Evolutionary conservation across 2,888 invertebrate species (phyloP), one percentile per base, ranked within the genome.

Genomic region (Spatulosminthurus flaviceps): DNA sequence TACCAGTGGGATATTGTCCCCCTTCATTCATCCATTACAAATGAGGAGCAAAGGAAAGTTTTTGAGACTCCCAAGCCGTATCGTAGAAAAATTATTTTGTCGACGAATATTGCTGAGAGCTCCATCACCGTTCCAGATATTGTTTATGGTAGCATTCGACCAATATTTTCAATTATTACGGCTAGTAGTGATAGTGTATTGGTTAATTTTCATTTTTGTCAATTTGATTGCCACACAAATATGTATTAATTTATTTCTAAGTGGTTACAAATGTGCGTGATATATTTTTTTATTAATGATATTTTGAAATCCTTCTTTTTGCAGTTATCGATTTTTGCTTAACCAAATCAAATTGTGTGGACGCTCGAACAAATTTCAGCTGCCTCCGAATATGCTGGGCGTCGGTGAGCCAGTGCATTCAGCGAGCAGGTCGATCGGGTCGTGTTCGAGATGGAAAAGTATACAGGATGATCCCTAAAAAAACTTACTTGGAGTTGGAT

Each of bases 251-350:
- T n/a, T n/a, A n/a, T n/a, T n/a, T n/a, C n/a, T n/a, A n/a, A n/a
- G n/a, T n/a, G n/a, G n/a, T n/a, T n/a, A n/a, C n/a, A n/a, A n/a
- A n/a, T n/a, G n/a, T n/a, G n/a, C n/a, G n/a, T n/a, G n/a, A n/a
- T n/a, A n/a, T n/a, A n/a, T n/a, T n/a, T n/a, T n/a, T n/a, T n/a
- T 84, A 96, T 96, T 0, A 94, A 96, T 11, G 92, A n/a, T n/a
- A n/a, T n/a, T n/a, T n/a, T n/a, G n/a, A n/a, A n/a, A n/a, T n/a
- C n/a, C n/a, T 51, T 51, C 2, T 11, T 2, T 51, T 51, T 51
- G 51, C 94, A 0, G 97, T 98, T 72, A 93, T 98, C 86, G 98
- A 98, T 88, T 97, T 95, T 88, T 98, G 97, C 88, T 89, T 97
- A 81, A 95, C 95, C 80, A 97, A 97, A 89, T 90, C 91, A 41